Evolutionary conservation across 2,888 invertebrate genomes (phyloP).

Genomic region (Ochropleura leucogaster): DNA sequence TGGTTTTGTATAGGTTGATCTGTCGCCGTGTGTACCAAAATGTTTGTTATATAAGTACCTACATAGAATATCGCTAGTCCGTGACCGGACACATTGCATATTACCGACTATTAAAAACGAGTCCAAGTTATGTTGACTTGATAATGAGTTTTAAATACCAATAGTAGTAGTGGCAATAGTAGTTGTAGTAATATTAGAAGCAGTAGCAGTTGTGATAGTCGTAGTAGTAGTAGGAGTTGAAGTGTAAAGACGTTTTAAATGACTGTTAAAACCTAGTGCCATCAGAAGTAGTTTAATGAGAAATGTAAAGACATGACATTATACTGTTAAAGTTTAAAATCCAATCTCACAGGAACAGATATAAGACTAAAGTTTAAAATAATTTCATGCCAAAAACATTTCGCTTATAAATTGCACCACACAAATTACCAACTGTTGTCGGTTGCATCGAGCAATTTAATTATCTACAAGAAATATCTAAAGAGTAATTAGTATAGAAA

Average conservation of each 20-base stretch:
- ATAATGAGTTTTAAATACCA: neutral
- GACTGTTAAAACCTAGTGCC: neutral
- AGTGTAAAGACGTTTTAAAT: neutral
- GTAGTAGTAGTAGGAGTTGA: too few relatives aligned
- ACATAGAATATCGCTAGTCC: too few relatives aligned
- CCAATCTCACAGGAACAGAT: neutral
- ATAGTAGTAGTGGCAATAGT: too few relatives aligned
- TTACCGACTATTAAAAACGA: neutral
- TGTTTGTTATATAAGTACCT: too few relatives aligned
- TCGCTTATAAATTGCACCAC: conserved; percentile 62
- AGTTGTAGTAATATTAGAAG: too few relatives aligned
- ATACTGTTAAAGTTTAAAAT: too few relatives aligned
- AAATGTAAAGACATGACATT: neutral
- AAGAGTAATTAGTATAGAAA: conserved; percentile 67
- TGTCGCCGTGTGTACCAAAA: too few relatives aligned
- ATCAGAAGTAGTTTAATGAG: neutral
- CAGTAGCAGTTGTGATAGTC: too few relatives aligned
- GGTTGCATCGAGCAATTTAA: conserved; percentile 64
- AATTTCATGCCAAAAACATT: neutral
- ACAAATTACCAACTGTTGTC: conserved; percentile 35
- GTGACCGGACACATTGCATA: too few relatives aligned
- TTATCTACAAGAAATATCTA: conserved; percentile 66
- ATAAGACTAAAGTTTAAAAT: neutral
- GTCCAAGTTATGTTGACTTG: neutral
- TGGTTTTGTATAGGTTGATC: too few relatives aligned